Evolutionary conservation across 1,140 invertebrate genomes (phyloP), one percentile per base, ranked within the genome.

Genomic region (Musca domestica): DNA sequence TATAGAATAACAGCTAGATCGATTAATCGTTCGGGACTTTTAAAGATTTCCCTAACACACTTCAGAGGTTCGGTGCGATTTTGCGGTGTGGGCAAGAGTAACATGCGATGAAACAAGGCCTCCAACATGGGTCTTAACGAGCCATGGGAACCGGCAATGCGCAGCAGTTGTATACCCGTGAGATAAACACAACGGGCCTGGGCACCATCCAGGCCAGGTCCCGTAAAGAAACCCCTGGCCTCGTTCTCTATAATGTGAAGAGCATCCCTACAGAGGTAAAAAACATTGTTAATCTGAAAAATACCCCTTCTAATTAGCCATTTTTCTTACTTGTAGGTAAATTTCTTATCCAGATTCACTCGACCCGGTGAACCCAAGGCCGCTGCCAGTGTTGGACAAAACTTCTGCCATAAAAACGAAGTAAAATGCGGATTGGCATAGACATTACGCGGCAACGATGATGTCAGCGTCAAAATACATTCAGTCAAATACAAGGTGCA

Each of bases 41-140:
- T 86, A 7, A 93, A 81, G 22, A 93, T 81, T 84, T 93, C 91
- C 71, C 90, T 88, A 1, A 94, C 84, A 70, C 93, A 92, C 71
- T 92, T 89, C 9, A 97, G 78, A 0, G 94, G 91, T 76, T 96
- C 94, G 4, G 93, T 84, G 46, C 95, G 87, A 81, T 95, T 93
- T 47, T 90, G 85, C 0, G 93, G 89, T 0, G 91, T 90, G 23
- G 94, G 93, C 82, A 95, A 92, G 0, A 96, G 83, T 0, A 96
- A 82, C 91, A 96, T 95, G 41, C 94, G 85, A 83, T 96, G 94
- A 79, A 96, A 96, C 2, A 97, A 84, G 0, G 94, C 95, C 79
- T 97, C 94, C 67, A 97, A 82, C 47, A 96, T 94, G 15, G 95
- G 94, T 17, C 95, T 84, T 64, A 96, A 83, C 10, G 91, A 91